Evolutionary conservation across 2,113 vertebrate species (phyloP).

Genomic region (Mastomys coucha): DNA sequence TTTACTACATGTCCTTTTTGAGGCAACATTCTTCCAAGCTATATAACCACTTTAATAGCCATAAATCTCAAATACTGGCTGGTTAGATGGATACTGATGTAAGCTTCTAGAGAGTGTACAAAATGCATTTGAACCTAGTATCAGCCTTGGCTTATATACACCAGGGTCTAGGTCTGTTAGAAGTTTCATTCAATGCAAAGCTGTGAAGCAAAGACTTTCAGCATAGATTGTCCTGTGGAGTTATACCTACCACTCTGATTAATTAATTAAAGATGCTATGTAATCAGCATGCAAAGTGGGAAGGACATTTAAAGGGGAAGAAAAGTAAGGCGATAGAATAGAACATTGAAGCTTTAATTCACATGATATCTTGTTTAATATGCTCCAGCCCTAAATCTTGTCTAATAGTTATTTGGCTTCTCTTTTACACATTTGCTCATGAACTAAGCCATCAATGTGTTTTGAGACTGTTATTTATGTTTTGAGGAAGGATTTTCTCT

Average conservation of each 20-base stretch:
- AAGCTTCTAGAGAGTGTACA: background rate
- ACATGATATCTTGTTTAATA: constrained; percentile 47
- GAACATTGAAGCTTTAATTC: constrained; percentile 63
- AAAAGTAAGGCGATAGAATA: constrained; percentile 33
- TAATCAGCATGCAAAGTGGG: constrained; percentile 70
- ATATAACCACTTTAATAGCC: background rate
- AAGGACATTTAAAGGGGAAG: constrained; percentile 71
- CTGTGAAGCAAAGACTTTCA: constrained; percentile 42
- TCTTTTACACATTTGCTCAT: constrained; percentile 50
- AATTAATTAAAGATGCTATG: constrained; percentile 62
- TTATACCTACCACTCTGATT: constrained; percentile 56
- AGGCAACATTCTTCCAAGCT: background rate
- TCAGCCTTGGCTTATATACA: background rate
- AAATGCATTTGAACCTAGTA: background rate
- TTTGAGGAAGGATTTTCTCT: constrained; percentile 52
- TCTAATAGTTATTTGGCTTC: constrained; percentile 58
- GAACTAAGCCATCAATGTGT: background rate
- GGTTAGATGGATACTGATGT: background rate
- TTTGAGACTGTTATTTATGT: constrained; percentile 66
- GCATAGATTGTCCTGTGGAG: constrained; percentile 29
- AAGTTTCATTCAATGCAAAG: constrained; percentile 6
- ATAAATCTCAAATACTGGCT: background rate
- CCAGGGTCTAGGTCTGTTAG: background rate
- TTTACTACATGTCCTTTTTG: background rate
- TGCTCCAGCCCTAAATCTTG: background rate